Conservation (phyloP, 2,888 invertebrate genomes). For the Ophion obscuratus region DNA sequence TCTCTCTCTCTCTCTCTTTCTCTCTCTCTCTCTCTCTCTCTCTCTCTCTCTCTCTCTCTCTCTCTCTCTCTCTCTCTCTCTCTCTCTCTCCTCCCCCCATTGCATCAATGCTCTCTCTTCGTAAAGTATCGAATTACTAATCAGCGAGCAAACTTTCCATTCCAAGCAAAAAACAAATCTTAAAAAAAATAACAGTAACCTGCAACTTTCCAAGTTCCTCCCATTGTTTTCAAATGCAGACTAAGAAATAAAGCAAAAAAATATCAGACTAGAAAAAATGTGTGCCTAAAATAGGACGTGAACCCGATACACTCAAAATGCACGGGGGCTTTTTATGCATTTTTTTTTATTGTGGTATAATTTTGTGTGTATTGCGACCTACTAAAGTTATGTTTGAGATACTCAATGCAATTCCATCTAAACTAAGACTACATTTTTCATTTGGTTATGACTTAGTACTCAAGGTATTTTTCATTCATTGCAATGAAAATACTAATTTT, state of each 20-base stretch:
- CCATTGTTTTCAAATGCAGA: constrained; percentile 21
- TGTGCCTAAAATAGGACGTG: background rate
- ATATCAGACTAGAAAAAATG: background rate
- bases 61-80: background rate
- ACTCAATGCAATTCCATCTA: too few relatives aligned
- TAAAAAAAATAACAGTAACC: background rate
- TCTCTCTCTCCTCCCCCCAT: background rate
- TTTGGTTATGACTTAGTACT: too few relatives aligned
- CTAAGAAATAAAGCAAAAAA: background rate
- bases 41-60: too few relatives aligned
- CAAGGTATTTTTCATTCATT: too few relatives aligned
- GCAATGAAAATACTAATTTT: too few relatives aligned
- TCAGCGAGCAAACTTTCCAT: constrained; percentile 8
- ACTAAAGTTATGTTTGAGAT: too few relatives aligned
- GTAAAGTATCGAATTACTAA: constrained; percentile 22
- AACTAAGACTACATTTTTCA: too few relatives aligned
- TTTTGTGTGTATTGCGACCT: background rate
- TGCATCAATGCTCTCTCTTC: background rate
- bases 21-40: too few relatives aligned
- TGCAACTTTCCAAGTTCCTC: background rate
- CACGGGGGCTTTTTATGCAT: background rate
- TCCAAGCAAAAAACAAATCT: background rate
- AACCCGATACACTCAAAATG: background rate
- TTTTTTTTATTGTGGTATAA: background rate
- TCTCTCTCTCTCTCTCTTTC: background rate